phyloP scores from a whole-genome alignment of 2,888 invertebrate genomes.

The Rhingia rostrata region DNA sequence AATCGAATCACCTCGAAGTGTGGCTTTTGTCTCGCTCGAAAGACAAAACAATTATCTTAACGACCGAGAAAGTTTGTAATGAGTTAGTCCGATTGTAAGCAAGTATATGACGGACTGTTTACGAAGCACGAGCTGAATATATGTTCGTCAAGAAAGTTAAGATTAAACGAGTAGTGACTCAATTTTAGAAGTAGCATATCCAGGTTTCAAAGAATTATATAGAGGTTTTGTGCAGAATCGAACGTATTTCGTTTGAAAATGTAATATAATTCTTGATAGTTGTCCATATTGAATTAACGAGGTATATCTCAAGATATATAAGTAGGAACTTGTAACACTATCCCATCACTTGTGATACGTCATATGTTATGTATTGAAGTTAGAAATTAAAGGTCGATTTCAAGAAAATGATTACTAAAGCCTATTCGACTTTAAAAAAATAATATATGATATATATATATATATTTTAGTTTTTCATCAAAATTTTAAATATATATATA shows the following conservation, averaged over 20 bases:
- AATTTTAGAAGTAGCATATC: slow-evolving; percentile 36
- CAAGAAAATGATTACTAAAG: no score
- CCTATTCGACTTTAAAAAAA: no score
- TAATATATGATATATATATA: no score
- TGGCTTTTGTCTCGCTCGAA: slow-evolving; percentile 61
- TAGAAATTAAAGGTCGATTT: no score
- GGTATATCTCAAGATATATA: no score
- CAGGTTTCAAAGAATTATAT: slow-evolving; percentile 44
- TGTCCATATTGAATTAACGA: no score
- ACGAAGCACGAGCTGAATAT: slow-evolving; percentile 58
- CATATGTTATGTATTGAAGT: no score
- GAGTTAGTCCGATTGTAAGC: slow-evolving; percentile 9
- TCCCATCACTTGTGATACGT: no score
- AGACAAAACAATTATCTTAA: slow-evolving; percentile 7
- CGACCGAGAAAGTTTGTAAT: slow-evolving; percentile 42
- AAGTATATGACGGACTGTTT: slow-evolving; percentile 19
- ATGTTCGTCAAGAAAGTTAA: slow-evolving; percentile 35
- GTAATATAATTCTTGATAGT: no score
- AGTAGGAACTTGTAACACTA: no score
- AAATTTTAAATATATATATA: no score
- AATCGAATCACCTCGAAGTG: slow-evolving; percentile 67
- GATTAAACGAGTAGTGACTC: slow-evolving; percentile 25
- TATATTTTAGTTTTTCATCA: no score
- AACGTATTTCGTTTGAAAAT: not conserved
- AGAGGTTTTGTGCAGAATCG: not conserved